These are phyloP conservation scores for Ceratothoa steindachneri DNA, from an alignment of 2,888 invertebrate species.

Conservation along the genomic window DNA sequence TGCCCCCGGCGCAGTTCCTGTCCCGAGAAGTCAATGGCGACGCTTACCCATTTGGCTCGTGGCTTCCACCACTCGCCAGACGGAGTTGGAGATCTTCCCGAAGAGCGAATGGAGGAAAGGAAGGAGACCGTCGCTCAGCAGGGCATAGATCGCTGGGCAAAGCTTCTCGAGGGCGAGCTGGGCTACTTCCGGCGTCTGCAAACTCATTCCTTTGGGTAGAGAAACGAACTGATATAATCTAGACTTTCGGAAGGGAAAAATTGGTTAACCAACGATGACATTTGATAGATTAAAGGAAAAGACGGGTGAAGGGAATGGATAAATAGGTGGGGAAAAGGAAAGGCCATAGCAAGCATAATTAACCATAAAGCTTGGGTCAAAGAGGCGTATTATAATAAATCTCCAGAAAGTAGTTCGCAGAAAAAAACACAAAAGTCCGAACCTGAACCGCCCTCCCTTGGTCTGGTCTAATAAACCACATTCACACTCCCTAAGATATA, in stretches of 20 bases:
- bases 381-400: too few species aligned
- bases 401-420: too few species aligned
- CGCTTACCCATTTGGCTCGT: conserved; percentile 72
- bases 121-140: conserved; percentile 78
- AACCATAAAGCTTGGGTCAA: neutral
- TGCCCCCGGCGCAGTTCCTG: conserved; percentile 76
- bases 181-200: conserved; percentile 62
- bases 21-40: conserved; percentile 29
- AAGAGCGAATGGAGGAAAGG: conserved; percentile 76
- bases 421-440: too few species aligned
- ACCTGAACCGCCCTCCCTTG: too few species aligned
- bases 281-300: neutral
- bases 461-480: too few species aligned
- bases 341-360: neutral
- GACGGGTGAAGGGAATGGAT: too few species aligned
- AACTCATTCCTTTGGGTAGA: conserved; percentile 37
- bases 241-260: neutral
- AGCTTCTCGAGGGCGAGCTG: conserved; percentile 70
- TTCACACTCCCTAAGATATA: too few species aligned
- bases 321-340: neutral
- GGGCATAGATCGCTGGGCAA: conserved; percentile 77
- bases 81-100: conserved; percentile 77
- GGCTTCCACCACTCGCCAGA: conserved; percentile 85
- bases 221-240: neutral
- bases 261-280: too few species aligned